Evolutionary conservation across 2,113 vertebrate genomes (phyloP), one percentile per base, ranked within the genome.

Genomic region (Lasiurus cinereus): DNA sequence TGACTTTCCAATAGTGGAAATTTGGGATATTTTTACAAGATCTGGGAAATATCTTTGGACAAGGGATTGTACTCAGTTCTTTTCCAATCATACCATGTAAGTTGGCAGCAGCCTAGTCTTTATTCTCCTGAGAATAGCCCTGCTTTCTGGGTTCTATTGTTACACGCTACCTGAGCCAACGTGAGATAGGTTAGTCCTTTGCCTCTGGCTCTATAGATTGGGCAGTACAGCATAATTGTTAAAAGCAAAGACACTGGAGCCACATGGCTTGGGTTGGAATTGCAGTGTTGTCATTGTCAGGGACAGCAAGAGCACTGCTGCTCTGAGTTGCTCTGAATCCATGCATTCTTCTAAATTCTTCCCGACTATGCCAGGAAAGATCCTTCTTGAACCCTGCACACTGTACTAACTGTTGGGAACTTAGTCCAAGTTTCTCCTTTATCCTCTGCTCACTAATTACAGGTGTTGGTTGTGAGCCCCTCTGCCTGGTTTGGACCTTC

Each of bases 1-100:
- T 88, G 54, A 87, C 22, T 83, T 95, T 79, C 14, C 72, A 92
- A 64, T 74, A 77, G 50, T 89, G n/a, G 15, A 74, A 94, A 91
- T 91, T 64, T 52, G 5, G 22, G 19, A 19, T 78, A 50, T 93
- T 91, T 92, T 94, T 84, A 9, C 19, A 76, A 31, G 69, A 91
- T 6, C 9, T 88, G 62, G 78, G 33, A 87, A 16, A 80, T 70
- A 73, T n/a, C 91, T 74, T 46, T 2, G 8, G 12, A 19, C 3
- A 59, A 15, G 33, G 83, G 14, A 90, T 66, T 86, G 50, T 94
- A 27, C 36, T 56, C 24, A 39, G n/a, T 80, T 79, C 16, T 94
- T 95, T 56, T 84, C 66, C 88, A 73, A 85, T 70, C 39, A 74
- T 66, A 82, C 16, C 27, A 77, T 66, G 14, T 82, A 80, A 80